phyloP scores from a whole-genome alignment of 1,140 invertebrate genomes.

The Drosophila nigrodunni region DNA sequence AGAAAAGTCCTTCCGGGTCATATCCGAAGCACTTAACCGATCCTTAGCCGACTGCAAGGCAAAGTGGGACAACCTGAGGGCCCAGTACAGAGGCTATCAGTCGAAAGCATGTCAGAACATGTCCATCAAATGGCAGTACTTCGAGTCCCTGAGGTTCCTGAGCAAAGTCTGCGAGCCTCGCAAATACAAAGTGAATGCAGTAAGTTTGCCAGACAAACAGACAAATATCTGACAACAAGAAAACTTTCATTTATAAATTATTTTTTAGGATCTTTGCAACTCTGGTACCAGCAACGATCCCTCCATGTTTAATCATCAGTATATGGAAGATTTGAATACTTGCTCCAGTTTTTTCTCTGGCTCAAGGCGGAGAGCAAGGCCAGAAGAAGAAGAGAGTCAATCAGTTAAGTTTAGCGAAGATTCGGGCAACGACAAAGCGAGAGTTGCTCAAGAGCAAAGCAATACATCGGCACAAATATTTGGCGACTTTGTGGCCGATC shows the following conservation, averaged over 20 bases:
- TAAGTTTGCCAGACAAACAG: background rate
- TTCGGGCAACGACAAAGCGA: background rate
- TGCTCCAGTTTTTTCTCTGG: constrained; percentile 21
- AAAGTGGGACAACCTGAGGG: constrained; percentile 43
- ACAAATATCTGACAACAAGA: too few species aligned
- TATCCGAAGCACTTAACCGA: constrained; percentile 19
- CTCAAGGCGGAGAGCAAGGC: background rate
- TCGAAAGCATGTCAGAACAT: constrained; percentile 22
- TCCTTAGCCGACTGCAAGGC: constrained; percentile 29
- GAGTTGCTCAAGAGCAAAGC: background rate
- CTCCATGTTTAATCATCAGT: constrained; percentile 1
- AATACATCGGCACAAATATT: constrained; percentile 33
- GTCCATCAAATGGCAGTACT: constrained; percentile 34
- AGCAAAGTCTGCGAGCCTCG: constrained; percentile 17
- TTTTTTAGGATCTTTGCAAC: background rate
- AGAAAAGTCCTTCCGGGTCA: constrained; percentile 3
- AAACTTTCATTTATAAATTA: background rate
- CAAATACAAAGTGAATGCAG: constrained; percentile 6
- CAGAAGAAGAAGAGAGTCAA: background rate
- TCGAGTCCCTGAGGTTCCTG: constrained; percentile 17
- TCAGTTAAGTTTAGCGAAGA: constrained; percentile 1
- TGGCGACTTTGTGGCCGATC: constrained; percentile 44
- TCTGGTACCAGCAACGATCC: background rate
- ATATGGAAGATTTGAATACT: constrained; percentile 24
- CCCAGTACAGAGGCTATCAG: constrained; percentile 37